Evolutionary conservation across 1,140 invertebrate genomes (phyloP).

Genomic region (Nasonia giraulti): DNA sequence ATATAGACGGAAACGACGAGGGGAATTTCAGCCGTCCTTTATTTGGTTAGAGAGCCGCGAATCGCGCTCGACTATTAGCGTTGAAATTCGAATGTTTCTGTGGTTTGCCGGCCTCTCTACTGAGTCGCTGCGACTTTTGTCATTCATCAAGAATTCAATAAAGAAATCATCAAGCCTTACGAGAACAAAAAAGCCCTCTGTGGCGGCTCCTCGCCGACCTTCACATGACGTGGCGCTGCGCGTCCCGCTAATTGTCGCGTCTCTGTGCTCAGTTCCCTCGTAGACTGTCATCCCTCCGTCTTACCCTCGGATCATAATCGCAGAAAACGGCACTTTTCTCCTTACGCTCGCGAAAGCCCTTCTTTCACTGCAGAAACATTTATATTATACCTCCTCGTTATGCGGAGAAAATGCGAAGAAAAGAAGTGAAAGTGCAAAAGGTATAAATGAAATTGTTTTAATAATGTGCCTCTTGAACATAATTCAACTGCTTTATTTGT

Average conservation of each 20-base stretch:
- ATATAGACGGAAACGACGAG: neutral
- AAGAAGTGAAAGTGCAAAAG: no score
- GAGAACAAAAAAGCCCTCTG: neutral
- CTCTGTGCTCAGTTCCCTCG: neutral
- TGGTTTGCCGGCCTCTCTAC: no score
- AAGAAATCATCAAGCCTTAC: neutral
- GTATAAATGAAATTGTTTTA: no score
- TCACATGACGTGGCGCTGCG: neutral
- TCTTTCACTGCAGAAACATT: neutral
- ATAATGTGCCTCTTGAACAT: no score
- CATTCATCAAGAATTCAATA: neutral
- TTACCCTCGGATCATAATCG: neutral
- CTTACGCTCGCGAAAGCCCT: neutral
- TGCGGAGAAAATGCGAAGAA: no score
- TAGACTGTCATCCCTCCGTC: neutral
- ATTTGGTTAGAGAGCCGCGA: neutral
- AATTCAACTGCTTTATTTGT: no score
- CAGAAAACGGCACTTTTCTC: slow-evolving; percentile 7
- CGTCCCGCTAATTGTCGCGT: neutral
- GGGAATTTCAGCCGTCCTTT: neutral
- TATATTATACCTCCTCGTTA: neutral
- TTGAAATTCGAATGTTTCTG: neutral
- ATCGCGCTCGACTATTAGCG: neutral
- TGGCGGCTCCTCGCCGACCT: neutral
- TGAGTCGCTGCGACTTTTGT: neutral